Percentiles rank a stretch among this genome's conserved stretches.
Conservation (phyloP, 2,888 invertebrate species). For the Pedicia rivosa region DNA sequence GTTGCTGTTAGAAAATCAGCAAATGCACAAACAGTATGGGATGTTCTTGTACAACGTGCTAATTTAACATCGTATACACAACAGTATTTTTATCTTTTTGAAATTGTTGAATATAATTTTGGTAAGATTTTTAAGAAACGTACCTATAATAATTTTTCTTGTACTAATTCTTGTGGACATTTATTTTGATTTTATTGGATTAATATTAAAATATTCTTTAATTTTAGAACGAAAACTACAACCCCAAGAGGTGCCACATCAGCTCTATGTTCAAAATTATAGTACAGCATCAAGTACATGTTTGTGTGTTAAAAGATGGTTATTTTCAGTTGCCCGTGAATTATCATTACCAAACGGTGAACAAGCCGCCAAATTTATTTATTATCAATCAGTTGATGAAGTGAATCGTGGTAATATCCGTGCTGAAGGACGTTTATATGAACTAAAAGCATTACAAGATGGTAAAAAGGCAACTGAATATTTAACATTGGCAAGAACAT, state of each 20-base stretch:
- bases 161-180: background rate
- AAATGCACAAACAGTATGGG: slow-evolving; percentile 81
- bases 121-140: slow-evolving; percentile 41
- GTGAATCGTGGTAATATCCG: slow-evolving; percentile 85
- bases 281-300: slow-evolving; percentile 95
- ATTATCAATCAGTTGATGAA: slow-evolving; percentile 90
- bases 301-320: slow-evolving; percentile 74
- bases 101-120: slow-evolving; percentile 94
- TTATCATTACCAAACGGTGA: slow-evolving; percentile 48
- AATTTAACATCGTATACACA: slow-evolving; percentile 64
- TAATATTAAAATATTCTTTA: slow-evolving; percentile 28
- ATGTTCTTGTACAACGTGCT: slow-evolving; percentile 71
- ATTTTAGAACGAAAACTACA: slow-evolving; percentile 70
- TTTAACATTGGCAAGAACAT: slow-evolving; percentile 62
- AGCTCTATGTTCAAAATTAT: slow-evolving; percentile 97
- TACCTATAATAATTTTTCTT: no score
- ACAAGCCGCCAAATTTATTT: slow-evolving; percentile 68
- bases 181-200: background rate
- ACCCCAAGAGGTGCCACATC: slow-evolving; percentile 89
- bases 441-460: slow-evolving; percentile 90
- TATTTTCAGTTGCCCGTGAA: slow-evolving; percentile 58
- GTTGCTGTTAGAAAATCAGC: slow-evolving; percentile 80
- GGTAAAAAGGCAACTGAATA: slow-evolving; percentile 75
- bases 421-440: slow-evolving; percentile 84
- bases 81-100: slow-evolving; percentile 89